Base-by-base conservation (phyloP, 2,888 invertebrate species). In the Phalangium opilio region DNA sequence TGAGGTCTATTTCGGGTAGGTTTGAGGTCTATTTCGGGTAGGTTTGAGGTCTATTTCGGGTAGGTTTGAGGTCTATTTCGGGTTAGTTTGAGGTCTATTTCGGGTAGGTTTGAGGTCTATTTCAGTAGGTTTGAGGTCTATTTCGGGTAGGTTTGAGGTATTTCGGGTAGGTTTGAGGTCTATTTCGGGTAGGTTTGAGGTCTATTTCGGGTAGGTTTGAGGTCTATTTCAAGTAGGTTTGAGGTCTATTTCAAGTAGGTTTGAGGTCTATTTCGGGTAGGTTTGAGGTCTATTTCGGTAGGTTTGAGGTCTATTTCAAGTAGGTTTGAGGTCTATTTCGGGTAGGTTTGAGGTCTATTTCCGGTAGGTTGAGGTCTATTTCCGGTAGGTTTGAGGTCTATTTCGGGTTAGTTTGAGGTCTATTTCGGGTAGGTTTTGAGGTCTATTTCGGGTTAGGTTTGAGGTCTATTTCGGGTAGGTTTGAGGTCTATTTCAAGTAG, bases 211-310 rank as follows among this genome's bases (percentile, higher is more conserved):
- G n/a, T 8, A 27, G 27, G 27, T 4, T 7, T n/a, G n/a, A n/a
- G 3, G 17, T 12, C 93, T 63, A 89, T 98, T 51, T 91, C 95
- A 61, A 96, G 93, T 3, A 99, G 98, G 98, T 73, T 99, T 10
- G 96, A 98, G 74, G 74, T 73, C n/a, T n/a, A n/a, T n/a, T n/a
- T n/a, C n/a, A n/a, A n/a, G n/a, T 55, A 49, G 51, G 46, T 40
- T n/a, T n/a, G n/a, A n/a, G n/a, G n/a, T n/a, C n/a, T n/a, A 27
- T 33, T 40, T 41, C n/a, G n/a, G n/a, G 4, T 8, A n/a, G 18
- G n/a, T 15, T 38, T 3, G 3, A 17, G 38, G n/a, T 14, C 18
- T 42, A n/a, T 15, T 11, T 7, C 14, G 3, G 27, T 8, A 27
- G 27, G 27, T 4, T 7, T n/a, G n/a, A n/a, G n/a, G n/a, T n/a